Conservation (phyloP, 1,140 invertebrate species). For the Hycleus phaleratus region DNA sequence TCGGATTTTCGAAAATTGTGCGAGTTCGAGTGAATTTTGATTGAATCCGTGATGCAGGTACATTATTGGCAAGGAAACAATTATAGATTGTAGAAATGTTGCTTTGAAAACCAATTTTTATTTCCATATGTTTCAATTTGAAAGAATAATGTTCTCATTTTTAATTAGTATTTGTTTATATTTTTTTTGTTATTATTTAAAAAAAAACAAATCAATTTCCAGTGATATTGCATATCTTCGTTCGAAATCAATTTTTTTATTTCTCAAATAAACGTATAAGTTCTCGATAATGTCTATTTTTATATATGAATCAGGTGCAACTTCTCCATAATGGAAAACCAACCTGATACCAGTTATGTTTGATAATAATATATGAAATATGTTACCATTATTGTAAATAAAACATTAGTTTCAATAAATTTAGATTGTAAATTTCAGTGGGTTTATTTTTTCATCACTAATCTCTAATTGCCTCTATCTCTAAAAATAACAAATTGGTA, state of each 20-base stretch:
- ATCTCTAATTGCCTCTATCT: too few species aligned
- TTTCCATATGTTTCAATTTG: slow-evolving; percentile 4
- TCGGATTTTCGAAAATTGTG: too few species aligned
- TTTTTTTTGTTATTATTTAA: too few species aligned
- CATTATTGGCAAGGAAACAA: neutral
- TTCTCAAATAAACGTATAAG: slow-evolving; percentile 3
- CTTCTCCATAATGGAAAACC: neutral
- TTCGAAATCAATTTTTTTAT: slow-evolving; percentile 3
- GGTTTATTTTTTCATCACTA: too few species aligned
- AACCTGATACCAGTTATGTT: slow-evolving; percentile 24
- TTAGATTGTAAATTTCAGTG: neutral
- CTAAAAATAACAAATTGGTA: too few species aligned
- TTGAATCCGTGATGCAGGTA: neutral
- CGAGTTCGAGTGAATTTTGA: too few species aligned
- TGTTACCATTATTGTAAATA: slow-evolving; percentile 31
- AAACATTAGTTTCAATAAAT: slow-evolving; percentile 17
- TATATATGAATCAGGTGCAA: slow-evolving; percentile 25
- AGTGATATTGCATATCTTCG: slow-evolving; percentile 27
- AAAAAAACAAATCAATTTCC: neutral
- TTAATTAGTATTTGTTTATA: slow-evolving; percentile 8
- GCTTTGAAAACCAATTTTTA: neutral
- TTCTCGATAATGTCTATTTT: slow-evolving; percentile 21
- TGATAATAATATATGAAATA: slow-evolving; percentile 27
- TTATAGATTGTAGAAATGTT: slow-evolving; percentile 12
- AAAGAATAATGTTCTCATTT: neutral